Conservation (phyloP, 2,888 invertebrate genomes). For the Campoletis raptor region DNA sequence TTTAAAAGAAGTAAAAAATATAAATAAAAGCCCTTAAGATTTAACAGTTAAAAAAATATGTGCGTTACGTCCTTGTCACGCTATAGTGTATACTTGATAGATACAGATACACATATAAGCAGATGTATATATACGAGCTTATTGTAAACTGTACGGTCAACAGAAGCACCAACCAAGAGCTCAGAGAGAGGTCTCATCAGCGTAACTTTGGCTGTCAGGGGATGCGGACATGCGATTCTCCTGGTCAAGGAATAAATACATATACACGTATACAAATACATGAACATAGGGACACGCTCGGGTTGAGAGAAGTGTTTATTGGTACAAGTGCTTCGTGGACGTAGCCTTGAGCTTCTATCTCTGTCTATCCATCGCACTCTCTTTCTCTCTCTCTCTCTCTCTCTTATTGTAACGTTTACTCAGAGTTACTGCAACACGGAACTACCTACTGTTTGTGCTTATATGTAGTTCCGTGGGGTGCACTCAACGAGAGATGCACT, state of each 20-base stretch:
- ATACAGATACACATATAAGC: neutral
- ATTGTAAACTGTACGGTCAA: constrained; percentile 30
- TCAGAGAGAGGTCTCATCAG: constrained; percentile 74
- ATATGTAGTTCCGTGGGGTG: constrained; percentile 54
- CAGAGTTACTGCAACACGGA: constrained; percentile 62
- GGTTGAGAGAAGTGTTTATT: constrained; percentile 64
- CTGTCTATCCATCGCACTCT: constrained; percentile 32
- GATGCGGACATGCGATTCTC: constrained; percentile 53
- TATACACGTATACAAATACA: constrained; percentile 3
- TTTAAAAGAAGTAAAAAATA: neutral
- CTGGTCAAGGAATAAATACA: constrained; percentile 39
- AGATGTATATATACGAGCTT: neutral
- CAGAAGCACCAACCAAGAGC: constrained; percentile 36
- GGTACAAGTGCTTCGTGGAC: constrained; percentile 58
- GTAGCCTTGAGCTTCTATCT: constrained; percentile 45
- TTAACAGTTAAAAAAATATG: neutral
- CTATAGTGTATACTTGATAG: neutral
- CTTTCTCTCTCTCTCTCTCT: constrained; percentile 40
- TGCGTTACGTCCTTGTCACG: neutral
- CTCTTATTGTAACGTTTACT: constrained; percentile 51
- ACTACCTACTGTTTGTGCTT: constrained; percentile 46
- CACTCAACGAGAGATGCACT: constrained; percentile 70
- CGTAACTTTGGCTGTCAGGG: constrained; percentile 79
- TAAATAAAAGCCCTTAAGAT: neutral
- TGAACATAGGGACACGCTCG: constrained; percentile 18